phyloP scores from a whole-genome alignment of 2,888 invertebrate genomes.

The Drosophila melanosoma region DNA sequence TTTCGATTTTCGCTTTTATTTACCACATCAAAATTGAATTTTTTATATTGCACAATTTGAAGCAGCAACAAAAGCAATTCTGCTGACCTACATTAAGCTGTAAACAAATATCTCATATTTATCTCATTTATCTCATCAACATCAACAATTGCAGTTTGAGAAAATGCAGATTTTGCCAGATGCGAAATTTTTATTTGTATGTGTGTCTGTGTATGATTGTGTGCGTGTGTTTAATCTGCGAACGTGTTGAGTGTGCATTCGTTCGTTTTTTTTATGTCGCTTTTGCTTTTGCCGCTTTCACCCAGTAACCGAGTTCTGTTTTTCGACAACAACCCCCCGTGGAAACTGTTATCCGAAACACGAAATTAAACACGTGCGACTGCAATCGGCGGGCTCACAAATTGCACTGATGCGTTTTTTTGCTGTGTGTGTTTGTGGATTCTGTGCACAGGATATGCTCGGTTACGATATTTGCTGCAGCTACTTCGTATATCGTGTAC shows the following conservation, averaged over 20 bases:
- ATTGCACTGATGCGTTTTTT: constrained; percentile 74
- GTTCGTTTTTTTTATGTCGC: constrained; percentile 30
- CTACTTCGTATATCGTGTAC: constrained; percentile 62
- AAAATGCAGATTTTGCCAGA: constrained; percentile 38
- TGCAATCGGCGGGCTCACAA: constrained; percentile 72
- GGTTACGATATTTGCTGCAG: constrained; percentile 40
- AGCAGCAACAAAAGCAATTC: constrained; percentile 11
- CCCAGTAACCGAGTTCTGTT: constrained; percentile 82
- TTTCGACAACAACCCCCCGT: constrained; percentile 55
- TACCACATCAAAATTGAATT: constrained; percentile 7
- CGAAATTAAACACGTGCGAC: constrained; percentile 46
- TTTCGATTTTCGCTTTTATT: constrained; percentile 49
- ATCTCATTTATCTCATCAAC: constrained; percentile 32
- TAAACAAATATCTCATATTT: constrained; percentile 13
- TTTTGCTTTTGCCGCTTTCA: constrained; percentile 70
- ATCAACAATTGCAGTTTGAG: constrained; percentile 49
- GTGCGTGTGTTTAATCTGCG: not conserved
- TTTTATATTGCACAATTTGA: constrained; percentile 52
- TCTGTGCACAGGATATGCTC: constrained; percentile 64
- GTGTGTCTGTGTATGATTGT: constrained; percentile 10
- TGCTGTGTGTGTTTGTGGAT: constrained; percentile 64
- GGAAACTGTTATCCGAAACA: constrained; percentile 8
- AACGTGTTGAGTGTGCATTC: constrained; percentile 44
- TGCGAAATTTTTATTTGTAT: constrained; percentile 13
- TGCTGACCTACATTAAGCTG: constrained; percentile 69